Conservation (phyloP, 1,140 invertebrate species). For the Leptoteleia sp. region DNA sequence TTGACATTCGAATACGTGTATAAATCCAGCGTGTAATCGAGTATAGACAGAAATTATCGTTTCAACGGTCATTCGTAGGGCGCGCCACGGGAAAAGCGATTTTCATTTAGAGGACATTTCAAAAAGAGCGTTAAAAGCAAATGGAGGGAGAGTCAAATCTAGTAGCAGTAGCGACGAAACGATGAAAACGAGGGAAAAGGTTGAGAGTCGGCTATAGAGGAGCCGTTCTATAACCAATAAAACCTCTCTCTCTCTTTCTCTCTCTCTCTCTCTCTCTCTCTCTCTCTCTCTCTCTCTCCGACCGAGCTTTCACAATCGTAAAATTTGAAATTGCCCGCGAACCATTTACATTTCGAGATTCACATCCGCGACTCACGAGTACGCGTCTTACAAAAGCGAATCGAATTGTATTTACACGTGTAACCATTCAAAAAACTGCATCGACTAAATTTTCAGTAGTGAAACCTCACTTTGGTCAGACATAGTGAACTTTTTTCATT, state of each 20-base stretch:
- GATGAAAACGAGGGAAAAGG: constrained; percentile 56
- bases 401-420: constrained; percentile 44
- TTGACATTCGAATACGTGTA: background rate
- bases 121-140: constrained; percentile 62
- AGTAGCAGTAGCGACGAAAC: constrained; percentile 51
- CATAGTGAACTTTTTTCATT: no score
- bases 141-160: constrained; percentile 58
- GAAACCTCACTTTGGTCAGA: constrained; percentile 12
- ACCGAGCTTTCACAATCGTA: constrained; percentile 70
- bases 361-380: constrained; percentile 66
- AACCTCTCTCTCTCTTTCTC: no score
- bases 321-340: constrained; percentile 74
- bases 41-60: constrained; percentile 37
- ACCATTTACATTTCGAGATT: constrained; percentile 74
- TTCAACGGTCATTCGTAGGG: constrained; percentile 41
- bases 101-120: constrained; percentile 65
- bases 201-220: constrained; percentile 55
- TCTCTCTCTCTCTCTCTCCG: constrained; percentile 23
- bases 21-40: constrained; percentile 8
- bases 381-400: constrained; percentile 42
- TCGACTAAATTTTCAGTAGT: constrained; percentile 13
- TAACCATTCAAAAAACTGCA: constrained; percentile 28
- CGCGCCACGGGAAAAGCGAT: constrained; percentile 44
- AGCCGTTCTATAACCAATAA: constrained; percentile 63
- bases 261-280: constrained; percentile 37